phyloP scores from a whole-genome alignment of 2,113 vertebrate species.

The Hipposideros armiger region DNA sequence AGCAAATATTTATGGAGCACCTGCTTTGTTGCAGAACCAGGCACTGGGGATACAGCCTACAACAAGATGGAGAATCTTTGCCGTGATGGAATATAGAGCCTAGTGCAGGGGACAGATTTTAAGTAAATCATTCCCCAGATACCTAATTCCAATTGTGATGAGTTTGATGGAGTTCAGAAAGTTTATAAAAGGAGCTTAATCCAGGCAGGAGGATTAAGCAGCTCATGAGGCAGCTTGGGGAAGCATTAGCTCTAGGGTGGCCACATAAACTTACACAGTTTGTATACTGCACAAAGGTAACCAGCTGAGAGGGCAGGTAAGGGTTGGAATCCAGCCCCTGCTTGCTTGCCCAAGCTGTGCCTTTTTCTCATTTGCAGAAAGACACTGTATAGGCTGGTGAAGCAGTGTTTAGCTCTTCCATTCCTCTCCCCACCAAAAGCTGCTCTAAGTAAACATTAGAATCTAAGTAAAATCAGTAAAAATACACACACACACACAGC shows the following conservation, averaged over 20 bases:
- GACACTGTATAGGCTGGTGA: not conserved
- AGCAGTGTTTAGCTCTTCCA: not conserved
- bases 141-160: not conserved
- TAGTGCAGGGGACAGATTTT: not conserved
- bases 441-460: not conserved
- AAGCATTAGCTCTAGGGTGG: not conserved
- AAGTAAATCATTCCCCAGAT: not conserved
- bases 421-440: not conserved
- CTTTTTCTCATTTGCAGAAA: slow-evolving; percentile 1
- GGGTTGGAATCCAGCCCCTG: not conserved
- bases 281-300: not conserved
- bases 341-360: not conserved
- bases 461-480: not conserved
- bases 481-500: too few species aligned
- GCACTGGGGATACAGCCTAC: not conserved
- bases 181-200: slow-evolving; percentile 51
- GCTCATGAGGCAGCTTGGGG: not conserved
- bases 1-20: not conserved
- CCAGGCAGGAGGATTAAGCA: not conserved
- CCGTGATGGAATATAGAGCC: not conserved
- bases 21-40: not conserved
- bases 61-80: not conserved
- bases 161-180: not conserved
- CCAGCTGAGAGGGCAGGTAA: not conserved
- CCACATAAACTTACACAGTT: not conserved